Base-by-base conservation (phyloP, 2,888 invertebrate genomes). In the Ecdyonurus torrentis region DNA sequence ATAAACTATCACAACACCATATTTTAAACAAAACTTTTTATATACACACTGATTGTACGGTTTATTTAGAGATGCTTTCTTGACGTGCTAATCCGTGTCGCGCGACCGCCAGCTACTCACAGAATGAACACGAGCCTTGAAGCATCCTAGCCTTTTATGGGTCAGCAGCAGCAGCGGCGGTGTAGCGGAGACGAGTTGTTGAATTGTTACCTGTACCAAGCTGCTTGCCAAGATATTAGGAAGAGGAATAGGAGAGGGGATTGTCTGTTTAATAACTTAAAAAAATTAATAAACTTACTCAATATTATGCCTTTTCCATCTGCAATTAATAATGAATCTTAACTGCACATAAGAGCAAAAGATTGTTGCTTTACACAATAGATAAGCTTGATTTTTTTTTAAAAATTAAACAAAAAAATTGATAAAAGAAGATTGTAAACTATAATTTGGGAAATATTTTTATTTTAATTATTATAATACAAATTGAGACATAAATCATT, bases 81-180 rank as follows among this genome's bases (percentile, higher is more conserved):
- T 37, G 37, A 37, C 37, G 37, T 37, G 37, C 15, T 37, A 37
- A 37, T 37, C 37, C 37, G 37, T 37, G 37, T 37, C 37, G 37
- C 37, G 5, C 10, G 55, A 55, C 37, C 55, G 55, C 55, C 7
- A 18, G n/a, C 55, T 22, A 55, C 55, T 22, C 22, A 5, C 10
- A 22, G 55, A 55, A 55, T 55, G 55, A 55, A 55, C 55, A 20
- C 55, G 55, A n/a, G 55, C 19, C 22, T n/a, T n/a, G 55, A 22
- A n/a, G 55, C 55, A 55, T 55, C 55, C 22, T n/a, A 55, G 55
- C 55, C 55, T 55, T 55, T 55, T 55, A 55, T 55, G 55, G 55
- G 55, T 55, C 55, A 55, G 55, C 55, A 55, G 55, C 55, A 55
- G 19, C 55, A 15, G 37, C 37, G 37, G 37, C 37, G 15, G 37